These are phyloP conservation scores for Drosophila rufa DNA, from an alignment of 1,140 invertebrate genomes.

Conservation along the genomic window DNA sequence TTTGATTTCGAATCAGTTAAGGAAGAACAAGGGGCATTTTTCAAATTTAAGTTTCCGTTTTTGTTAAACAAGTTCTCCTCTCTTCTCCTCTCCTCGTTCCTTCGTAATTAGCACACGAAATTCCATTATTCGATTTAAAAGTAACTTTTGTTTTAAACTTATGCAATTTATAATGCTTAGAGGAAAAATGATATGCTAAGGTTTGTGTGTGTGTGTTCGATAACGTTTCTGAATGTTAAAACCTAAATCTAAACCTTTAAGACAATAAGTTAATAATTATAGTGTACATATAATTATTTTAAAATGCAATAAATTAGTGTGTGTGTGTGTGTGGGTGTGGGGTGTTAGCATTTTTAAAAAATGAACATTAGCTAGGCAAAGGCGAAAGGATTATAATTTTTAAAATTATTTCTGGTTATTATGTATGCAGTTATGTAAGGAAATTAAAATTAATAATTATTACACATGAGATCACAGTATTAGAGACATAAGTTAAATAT, in stretches of 20 bases:
- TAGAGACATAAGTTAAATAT: constrained; percentile 85
- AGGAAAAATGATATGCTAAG: constrained; percentile 76
- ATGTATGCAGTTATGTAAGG: constrained; percentile 56
- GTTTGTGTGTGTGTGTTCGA: constrained; percentile 41
- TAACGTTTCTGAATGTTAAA: constrained; percentile 58
- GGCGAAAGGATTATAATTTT: constrained; percentile 66
- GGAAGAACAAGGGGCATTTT: constrained; percentile 72
- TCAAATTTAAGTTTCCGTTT: constrained; percentile 38
- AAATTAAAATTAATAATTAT: constrained; percentile 85
- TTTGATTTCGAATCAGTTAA: constrained; percentile 79
- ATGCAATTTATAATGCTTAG: constrained; percentile 64
- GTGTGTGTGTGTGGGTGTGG: constrained; percentile 27
- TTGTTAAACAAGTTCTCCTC: constrained; percentile 53
- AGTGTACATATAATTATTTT: constrained; percentile 58
- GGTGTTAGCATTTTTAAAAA: constrained; percentile 52
- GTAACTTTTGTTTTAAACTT: constrained; percentile 43
- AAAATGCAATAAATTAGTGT: constrained; percentile 80
- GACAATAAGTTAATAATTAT: constrained; percentile 75
- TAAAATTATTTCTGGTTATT: constrained; percentile 65
- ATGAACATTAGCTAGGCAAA: constrained; percentile 78
- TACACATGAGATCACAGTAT: constrained; percentile 85
- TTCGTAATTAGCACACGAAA: constrained; percentile 49
- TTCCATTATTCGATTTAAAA: constrained; percentile 56
- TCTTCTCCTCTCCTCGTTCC: constrained; percentile 9
- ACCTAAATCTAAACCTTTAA: constrained; percentile 73